Percentiles rank a stretch among this genome's conserved stretches.
Conservation (phyloP, 2,113 vertebrate genomes). For the Lophius piscatorius region DNA sequence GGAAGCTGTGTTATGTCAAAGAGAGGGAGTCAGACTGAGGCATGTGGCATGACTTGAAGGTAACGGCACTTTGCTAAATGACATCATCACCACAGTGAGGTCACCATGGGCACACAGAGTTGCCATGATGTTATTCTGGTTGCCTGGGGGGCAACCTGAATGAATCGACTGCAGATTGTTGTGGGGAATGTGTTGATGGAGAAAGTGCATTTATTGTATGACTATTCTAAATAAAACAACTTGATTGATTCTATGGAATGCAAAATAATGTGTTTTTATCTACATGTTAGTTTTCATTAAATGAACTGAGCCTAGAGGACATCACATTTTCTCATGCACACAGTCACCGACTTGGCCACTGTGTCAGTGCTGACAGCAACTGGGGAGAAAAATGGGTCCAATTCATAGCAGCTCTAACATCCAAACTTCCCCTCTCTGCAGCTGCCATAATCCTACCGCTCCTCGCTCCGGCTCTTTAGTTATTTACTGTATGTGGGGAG, state of each 20-base stretch:
- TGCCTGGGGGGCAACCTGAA: conserved; percentile 38
- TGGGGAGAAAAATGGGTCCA: conserved; percentile 9
- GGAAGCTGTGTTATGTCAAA: conserved; percentile 61
- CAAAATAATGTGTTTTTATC: neutral
- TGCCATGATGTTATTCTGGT: conserved; percentile 52
- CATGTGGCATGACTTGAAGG: conserved; percentile 29
- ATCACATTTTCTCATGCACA: conserved; percentile 37
- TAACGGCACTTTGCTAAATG: conserved; percentile 54
- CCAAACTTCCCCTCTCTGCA: neutral
- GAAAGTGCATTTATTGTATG: neutral
- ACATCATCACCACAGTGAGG: conserved; percentile 75
- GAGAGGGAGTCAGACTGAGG: conserved; percentile 39
- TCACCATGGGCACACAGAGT: conserved; percentile 59
- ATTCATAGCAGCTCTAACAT: conserved; percentile 16
- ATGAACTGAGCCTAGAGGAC: conserved; percentile 19
- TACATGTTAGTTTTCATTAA: conserved; percentile 13
- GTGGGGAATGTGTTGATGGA: conserved; percentile 22
- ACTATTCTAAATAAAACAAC: neutral
- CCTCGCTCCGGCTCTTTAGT: too few relatives aligned
- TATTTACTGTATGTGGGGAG: too few relatives aligned
- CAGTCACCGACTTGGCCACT: conserved; percentile 12
- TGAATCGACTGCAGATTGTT: conserved; percentile 10
- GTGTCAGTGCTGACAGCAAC: conserved; percentile 43
- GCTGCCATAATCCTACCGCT: too few relatives aligned
- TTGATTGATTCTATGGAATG: neutral